These are phyloP conservation scores for Holacanthella duospinosa DNA, from an alignment of 2,888 invertebrate genomes.

Conservation along the genomic window DNA sequence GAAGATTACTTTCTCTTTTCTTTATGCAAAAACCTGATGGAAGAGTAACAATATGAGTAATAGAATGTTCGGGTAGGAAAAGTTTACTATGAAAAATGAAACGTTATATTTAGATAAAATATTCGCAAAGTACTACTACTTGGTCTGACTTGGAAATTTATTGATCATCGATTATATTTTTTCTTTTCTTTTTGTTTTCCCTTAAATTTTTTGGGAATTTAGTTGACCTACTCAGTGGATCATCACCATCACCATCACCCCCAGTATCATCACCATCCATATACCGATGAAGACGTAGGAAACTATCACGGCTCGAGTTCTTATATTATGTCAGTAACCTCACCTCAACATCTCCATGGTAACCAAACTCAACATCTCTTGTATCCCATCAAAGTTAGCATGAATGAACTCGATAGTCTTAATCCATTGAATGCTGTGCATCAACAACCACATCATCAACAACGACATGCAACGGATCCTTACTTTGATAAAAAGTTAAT, in stretches of 20 bases:
- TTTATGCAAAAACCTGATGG: not conserved
- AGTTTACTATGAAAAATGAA: too few relatives aligned
- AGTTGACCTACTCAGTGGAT: constrained; percentile 28
- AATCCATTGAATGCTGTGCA: constrained; percentile 26
- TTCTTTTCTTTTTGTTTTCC: not conserved
- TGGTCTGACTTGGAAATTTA: not conserved
- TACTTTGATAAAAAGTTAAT: constrained; percentile 37
- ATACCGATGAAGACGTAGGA: not conserved
- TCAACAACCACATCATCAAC: constrained; percentile 13
- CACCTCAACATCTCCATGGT: constrained; percentile 3
- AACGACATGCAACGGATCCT: constrained; percentile 23
- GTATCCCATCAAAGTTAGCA: constrained; percentile 8
- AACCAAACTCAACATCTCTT: not conserved
- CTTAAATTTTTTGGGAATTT: too few relatives aligned
- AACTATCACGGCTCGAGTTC: not conserved
- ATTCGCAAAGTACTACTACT: not conserved
- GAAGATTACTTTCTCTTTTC: not conserved
- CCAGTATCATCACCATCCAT: constrained; percentile 18
- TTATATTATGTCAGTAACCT: not conserved
- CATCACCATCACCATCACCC: constrained; percentile 27
- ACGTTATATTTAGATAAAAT: not conserved
- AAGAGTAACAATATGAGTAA: not conserved
- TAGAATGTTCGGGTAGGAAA: too few relatives aligned
- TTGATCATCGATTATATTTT: not conserved
- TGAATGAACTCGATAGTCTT: constrained; percentile 35